Evolutionary conservation across 2,888 invertebrate genomes (phyloP).

Genomic region (Nymphalis c-album): DNA sequence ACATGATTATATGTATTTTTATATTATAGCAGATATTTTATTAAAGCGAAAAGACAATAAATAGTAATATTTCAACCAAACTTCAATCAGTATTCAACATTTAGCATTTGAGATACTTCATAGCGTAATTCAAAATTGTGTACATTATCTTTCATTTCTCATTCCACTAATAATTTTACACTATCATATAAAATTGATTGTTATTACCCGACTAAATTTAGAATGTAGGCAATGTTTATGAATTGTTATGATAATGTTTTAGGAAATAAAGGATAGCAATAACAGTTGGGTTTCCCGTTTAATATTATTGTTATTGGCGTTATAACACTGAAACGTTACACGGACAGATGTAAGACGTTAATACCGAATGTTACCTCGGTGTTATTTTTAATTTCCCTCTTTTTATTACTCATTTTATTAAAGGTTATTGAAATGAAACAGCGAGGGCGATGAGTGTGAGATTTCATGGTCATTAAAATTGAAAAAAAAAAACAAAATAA

Average conservation of each 20-base stretch:
- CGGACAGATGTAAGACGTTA: slow-evolving; percentile 47
- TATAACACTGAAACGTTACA: slow-evolving; percentile 45
- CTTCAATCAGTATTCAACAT: background rate
- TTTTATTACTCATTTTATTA: slow-evolving; percentile 13
- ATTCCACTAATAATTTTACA: background rate
- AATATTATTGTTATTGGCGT: slow-evolving; percentile 55
- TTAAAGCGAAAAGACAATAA: background rate
- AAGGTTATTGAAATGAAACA: background rate
- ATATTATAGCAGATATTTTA: too few species aligned
- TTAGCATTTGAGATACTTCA: too few species aligned
- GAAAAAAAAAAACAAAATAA: too few species aligned
- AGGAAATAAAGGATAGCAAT: slow-evolving; percentile 43
- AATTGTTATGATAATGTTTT: slow-evolving; percentile 55
- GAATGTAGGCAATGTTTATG: slow-evolving; percentile 36
- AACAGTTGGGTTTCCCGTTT: slow-evolving; percentile 45
- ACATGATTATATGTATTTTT: too few species aligned
- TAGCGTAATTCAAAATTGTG: background rate
- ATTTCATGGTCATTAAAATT: too few species aligned
- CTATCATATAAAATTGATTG: slow-evolving; percentile 13
- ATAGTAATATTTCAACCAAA: background rate
- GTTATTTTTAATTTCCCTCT: slow-evolving; percentile 1
- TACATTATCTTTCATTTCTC: background rate
- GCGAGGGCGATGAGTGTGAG: too few species aligned
- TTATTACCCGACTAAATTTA: slow-evolving; percentile 17
- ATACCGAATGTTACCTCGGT: slow-evolving; percentile 40